phyloP scores from a whole-genome alignment of 2,113 vertebrate genomes.

The Taxidea taxus region DNA sequence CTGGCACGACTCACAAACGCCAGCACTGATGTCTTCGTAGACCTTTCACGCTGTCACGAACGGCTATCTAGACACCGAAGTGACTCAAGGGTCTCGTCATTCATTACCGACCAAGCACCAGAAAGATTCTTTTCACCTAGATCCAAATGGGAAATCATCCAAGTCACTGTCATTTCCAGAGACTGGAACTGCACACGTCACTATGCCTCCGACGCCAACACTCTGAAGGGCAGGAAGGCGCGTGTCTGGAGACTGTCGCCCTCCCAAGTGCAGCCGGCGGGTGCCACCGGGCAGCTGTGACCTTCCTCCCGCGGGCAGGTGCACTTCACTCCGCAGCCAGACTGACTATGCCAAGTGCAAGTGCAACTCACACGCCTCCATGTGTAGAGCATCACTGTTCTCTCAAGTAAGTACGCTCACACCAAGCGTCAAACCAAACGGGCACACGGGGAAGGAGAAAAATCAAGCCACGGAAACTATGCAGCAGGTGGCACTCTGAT shows the following conservation, averaged over 20 bases:
- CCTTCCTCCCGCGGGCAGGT: neutral
- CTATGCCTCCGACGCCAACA: neutral
- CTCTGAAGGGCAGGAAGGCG: neutral
- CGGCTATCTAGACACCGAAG: neutral
- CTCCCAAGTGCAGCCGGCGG: neutral
- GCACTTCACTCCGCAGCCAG: neutral
- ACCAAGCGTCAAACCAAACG: neutral
- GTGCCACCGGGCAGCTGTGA: neutral
- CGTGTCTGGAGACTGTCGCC: neutral
- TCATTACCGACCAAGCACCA: neutral
- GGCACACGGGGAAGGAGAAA: neutral
- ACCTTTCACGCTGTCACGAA: neutral
- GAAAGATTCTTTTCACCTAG: neutral
- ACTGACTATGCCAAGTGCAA: neutral
- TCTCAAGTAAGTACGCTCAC: neutral
- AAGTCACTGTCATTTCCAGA: neutral
- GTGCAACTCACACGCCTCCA: neutral
- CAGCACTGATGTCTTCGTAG: fast-evolving
- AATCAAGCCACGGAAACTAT: neutral
- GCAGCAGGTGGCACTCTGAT: neutral
- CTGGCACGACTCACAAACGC: neutral
- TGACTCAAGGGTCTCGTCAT: neutral
- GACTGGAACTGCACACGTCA: fast-evolving
- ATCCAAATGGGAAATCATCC: neutral
- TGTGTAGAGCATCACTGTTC: neutral